Base-by-base conservation (phyloP, 2,888 invertebrate genomes). In the Zootermopsis nevadensis region DNA sequence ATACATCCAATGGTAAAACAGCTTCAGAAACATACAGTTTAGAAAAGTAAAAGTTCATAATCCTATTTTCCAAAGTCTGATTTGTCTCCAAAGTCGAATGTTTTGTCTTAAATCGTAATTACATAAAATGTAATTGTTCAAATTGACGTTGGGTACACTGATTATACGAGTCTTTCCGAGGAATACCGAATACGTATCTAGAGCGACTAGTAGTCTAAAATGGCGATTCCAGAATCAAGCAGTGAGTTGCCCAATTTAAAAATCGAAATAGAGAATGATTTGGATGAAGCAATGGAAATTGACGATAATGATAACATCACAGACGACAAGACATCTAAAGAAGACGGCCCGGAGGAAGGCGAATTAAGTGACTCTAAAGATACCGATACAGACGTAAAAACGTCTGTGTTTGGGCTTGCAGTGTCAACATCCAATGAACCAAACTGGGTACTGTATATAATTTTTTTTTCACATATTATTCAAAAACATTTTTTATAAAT, bases 281-380 rank as follows among this genome's bases (percentile, higher is more conserved):
- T 87, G 4, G 87, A 86, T 27, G 90, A 90, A 86, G 87, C 89
- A n/a, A 91, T 91, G 91, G 91, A 91, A 15, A 88, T 91, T 30
- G 92, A 92, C 79, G 87, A 85, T 66, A 82, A 27, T 30, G 86
- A 48, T 83, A 84, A 69, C 22, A 81, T 31, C 55, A 81, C 22
- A 67, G 66, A 83, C 10, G 84, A 85, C 31, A 77, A 72, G 48
- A 69, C 35, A 7, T 38, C 82, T 12, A 83, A 83, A 27, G 87
- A 86, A 42, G 87, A 86, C 72, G 88, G 88, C 74, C 86, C 89
- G 38, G 90, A 91, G 87, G 90, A 90, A 84, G 90, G 89, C 53
- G 90, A 90, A 88, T 88, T 90, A 79, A 87, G 87, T 83, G 89
- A 89, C 83, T 83, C 85, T 7, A 84, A 83, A 72, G 85, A 85